Conservation (phyloP, 2,113 vertebrate genomes). For the Hydrochoerus hydrochaeris region DNA sequence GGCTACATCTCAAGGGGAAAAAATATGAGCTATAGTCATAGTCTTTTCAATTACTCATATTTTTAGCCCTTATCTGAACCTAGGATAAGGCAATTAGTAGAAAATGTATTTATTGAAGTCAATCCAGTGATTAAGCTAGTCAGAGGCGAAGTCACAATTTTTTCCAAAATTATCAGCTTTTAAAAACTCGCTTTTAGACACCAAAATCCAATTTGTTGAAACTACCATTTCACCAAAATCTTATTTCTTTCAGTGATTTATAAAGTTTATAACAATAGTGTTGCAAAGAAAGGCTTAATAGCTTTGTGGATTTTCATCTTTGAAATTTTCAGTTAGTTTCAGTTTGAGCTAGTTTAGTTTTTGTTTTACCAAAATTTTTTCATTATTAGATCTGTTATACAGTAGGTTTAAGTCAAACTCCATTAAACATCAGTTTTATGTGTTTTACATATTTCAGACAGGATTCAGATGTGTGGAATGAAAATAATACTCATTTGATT, state of each 20-base stretch:
- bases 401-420: constrained; percentile 5
- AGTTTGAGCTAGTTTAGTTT: constrained; percentile 30
- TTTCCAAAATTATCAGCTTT: constrained; percentile 23
- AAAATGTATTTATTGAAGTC: constrained; percentile 41
- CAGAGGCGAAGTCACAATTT: not conserved
- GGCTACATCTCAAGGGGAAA: not conserved
- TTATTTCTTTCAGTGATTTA: constrained; percentile 6
- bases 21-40: not conserved
- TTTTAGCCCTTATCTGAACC: not conserved
- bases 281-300: constrained; percentile 22
- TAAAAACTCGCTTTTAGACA: constrained; percentile 24
- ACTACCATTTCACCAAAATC: constrained; percentile 29
- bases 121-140: not conserved
- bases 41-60: not conserved
- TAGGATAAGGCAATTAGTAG: constrained; percentile 2
- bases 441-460: constrained; percentile 27
- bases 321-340: constrained; percentile 40
- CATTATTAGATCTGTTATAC: not conserved
- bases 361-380: constrained; percentile 47
- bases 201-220: constrained; percentile 6
- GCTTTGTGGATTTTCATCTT: not conserved
- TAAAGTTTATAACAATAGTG: constrained; percentile 4
- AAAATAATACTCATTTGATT: constrained; percentile 20
- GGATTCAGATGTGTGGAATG: not conserved
- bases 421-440: constrained; percentile 5